phyloP scores from a whole-genome alignment of 2,888 invertebrate species.

The Himalopsyche tibetana region DNA sequence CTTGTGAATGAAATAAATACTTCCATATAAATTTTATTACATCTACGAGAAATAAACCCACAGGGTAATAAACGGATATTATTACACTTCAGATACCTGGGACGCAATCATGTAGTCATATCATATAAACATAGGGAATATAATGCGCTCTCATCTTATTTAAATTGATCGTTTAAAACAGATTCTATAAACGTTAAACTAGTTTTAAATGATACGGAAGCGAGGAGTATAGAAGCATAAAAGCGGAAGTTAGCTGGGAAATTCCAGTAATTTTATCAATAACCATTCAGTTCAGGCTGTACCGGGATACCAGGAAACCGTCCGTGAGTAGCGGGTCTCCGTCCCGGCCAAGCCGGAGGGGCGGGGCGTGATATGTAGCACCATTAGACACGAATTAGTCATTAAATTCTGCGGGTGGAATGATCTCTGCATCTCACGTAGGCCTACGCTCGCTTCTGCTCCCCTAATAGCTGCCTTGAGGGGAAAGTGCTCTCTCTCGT shows the following conservation, averaged over 20 bases:
- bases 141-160: constrained; percentile 4
- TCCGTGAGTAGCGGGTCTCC: constrained; percentile 8
- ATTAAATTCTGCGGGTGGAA: constrained; percentile 62
- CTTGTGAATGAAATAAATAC: too few species aligned
- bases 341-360: constrained; percentile 47
- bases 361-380: constrained; percentile 58
- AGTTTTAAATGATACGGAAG: constrained; percentile 35
- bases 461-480: constrained; percentile 60
- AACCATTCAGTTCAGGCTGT: constrained; percentile 41
- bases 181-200: constrained; percentile 19
- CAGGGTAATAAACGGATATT: too few species aligned
- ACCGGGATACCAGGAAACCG: constrained; percentile 35
- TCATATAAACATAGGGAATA: neutral
- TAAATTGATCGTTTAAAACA: constrained; percentile 31
- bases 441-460: constrained; percentile 48
- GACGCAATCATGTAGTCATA: too few species aligned
- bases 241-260: constrained; percentile 26
- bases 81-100: too few species aligned
- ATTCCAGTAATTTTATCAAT: constrained; percentile 41
- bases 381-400: constrained; percentile 65
- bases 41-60: too few species aligned
- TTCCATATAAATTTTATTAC: too few species aligned
- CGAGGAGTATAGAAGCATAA: constrained; percentile 2
- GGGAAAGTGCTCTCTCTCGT: constrained; percentile 37
- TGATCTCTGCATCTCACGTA: constrained; percentile 61